Conservation (phyloP, 1,140 invertebrate species). For the Aplysia californica region DNA sequence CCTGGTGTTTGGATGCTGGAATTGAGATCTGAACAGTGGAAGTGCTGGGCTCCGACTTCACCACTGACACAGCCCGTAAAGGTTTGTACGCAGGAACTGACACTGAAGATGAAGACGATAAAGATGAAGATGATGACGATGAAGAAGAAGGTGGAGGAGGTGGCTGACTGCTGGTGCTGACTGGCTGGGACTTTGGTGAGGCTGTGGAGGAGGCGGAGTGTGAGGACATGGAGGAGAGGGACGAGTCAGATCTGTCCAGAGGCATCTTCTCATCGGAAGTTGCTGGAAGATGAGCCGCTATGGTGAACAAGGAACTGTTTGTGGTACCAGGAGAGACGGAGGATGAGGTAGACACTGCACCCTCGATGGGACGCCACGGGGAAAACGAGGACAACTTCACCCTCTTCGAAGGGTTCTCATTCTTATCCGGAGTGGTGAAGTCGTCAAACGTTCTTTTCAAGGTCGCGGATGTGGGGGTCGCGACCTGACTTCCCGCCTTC, state of each 20-base stretch:
- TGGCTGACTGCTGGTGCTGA: not conserved
- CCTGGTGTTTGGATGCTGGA: slow-evolving; percentile 14
- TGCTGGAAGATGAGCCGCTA: not conserved
- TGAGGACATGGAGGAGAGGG: not conserved
- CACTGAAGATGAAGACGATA: not conserved
- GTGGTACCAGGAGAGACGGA: not conserved
- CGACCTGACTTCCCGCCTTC: too few species aligned
- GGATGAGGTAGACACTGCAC: not conserved
- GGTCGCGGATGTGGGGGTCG: too few species aligned
- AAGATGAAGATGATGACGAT: not conserved
- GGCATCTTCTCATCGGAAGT: not conserved
- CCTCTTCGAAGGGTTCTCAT: too few species aligned
- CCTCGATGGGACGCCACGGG: too few species aligned
- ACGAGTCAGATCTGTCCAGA: not conserved
- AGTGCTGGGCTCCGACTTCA: not conserved
- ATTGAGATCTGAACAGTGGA: slow-evolving; percentile 6
- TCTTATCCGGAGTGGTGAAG: too few species aligned
- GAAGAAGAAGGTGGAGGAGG: not conserved
- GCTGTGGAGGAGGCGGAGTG: not conserved
- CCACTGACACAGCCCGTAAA: not conserved
- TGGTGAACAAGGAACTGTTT: too few species aligned
- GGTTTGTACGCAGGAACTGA: not conserved
- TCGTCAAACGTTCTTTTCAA: too few species aligned
- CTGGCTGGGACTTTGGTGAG: slow-evolving; percentile 7
- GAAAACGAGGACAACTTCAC: too few species aligned